Percentiles rank a stretch among this genome's conserved stretches.
phyloP scores from a whole-genome alignment of 2,797 vertebrate genomes.

The Nannoperca obscura region DNA sequence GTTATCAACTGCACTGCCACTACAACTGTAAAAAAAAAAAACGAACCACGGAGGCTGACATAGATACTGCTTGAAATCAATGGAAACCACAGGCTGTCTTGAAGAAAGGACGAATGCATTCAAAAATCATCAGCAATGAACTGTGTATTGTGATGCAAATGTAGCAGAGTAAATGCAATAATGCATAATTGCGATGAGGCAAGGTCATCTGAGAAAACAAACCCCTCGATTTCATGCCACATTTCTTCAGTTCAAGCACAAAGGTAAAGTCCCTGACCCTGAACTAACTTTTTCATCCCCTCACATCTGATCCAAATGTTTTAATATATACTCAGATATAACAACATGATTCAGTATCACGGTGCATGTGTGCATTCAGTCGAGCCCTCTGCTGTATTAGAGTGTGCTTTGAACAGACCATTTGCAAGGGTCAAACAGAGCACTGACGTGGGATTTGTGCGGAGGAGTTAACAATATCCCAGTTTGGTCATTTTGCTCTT shows the following conservation, averaged over 20 bases:
- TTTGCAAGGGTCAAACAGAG: constrained; percentile 35
- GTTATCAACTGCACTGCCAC: too few species aligned
- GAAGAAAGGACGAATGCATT: constrained; percentile 3
- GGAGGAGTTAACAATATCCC: constrained; percentile 42
- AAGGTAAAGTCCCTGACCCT: too few species aligned
- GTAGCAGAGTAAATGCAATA: not conserved
- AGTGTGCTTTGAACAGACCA: constrained; percentile 20
- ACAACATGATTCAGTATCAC: not conserved
- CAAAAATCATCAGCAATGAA: not conserved
- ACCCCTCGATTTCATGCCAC: too few species aligned
- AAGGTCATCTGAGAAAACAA: too few species aligned
- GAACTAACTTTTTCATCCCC: too few species aligned
- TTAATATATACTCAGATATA: too few species aligned
- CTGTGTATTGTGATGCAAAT: not conserved
- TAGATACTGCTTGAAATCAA: not conserved
- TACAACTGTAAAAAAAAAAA: too few species aligned
- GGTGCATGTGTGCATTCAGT: not conserved
- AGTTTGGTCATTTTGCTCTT: constrained; percentile 1
- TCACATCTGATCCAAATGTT: not conserved
- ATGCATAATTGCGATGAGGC: too few species aligned
- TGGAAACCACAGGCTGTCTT: not conserved
- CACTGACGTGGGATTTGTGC: constrained; percentile 37
- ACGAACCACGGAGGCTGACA: not conserved
- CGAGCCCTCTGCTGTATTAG: not conserved
- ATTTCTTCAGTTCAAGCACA: too few species aligned